Conservation (phyloP, 2,113 vertebrate species). For the Mixornis gularis region DNA sequence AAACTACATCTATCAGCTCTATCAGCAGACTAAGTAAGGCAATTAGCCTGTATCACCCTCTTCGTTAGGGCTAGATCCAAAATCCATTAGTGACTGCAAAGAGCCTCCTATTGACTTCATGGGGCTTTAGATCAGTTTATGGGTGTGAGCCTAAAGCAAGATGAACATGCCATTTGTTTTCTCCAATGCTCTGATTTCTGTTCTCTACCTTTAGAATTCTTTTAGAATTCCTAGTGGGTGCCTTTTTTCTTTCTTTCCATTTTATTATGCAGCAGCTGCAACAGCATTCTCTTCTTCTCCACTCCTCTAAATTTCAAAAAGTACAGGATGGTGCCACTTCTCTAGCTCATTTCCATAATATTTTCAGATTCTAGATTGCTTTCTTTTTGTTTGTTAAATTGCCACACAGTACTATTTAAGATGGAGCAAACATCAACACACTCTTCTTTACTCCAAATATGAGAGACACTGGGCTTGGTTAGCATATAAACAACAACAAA, state of each 20-base stretch:
- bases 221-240: background rate
- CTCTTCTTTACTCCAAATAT: background rate
- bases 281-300: background rate
- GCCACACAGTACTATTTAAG: background rate
- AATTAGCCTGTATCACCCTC: background rate
- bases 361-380: background rate
- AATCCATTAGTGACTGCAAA: background rate
- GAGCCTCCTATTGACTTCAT: background rate
- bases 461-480: background rate
- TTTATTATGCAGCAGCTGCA: background rate
- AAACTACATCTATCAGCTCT: background rate
- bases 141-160: background rate
- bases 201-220: background rate
- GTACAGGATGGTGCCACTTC: background rate
- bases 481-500: background rate
- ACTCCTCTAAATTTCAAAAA: background rate
- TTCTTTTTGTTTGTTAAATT: background rate
- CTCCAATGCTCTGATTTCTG: background rate
- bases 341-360: background rate
- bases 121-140: background rate
- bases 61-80: background rate
- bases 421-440: background rate
- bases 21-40: background rate
- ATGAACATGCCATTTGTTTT: background rate
- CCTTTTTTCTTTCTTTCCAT: background rate